These are phyloP conservation scores for Charanyca ferruginea DNA, from an alignment of 2,888 invertebrate species.

Conservation along the genomic window DNA sequence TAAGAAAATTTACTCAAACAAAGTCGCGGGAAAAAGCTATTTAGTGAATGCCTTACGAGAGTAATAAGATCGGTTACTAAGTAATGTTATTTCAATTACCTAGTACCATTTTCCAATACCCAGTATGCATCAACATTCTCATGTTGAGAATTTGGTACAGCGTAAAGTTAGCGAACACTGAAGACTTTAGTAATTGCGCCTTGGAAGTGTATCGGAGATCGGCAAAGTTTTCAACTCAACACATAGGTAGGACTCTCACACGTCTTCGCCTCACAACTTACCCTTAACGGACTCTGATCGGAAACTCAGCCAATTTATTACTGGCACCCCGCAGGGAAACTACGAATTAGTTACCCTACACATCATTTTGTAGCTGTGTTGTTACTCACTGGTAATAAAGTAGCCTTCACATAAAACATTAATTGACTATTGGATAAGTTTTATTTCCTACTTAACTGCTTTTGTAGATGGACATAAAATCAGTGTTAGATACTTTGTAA, in stretches of 20 bases:
- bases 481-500: neutral
- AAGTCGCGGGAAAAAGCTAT: no score
- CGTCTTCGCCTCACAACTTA: constrained; percentile 70
- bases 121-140: constrained; percentile 30
- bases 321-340: constrained; percentile 64
- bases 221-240: constrained; percentile 71
- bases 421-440: constrained; percentile 43
- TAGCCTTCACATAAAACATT: constrained; percentile 47
- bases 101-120: neutral
- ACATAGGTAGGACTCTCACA: constrained; percentile 68
- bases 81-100: constrained; percentile 3
- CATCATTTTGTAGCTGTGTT: constrained; percentile 60
- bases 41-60: neutral
- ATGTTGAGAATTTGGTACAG: constrained; percentile 33
- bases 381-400: constrained; percentile 34
- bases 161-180: constrained; percentile 55
- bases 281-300: constrained; percentile 70
- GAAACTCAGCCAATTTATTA: constrained; percentile 81
- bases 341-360: constrained; percentile 70
- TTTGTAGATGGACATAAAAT: constrained; percentile 1
- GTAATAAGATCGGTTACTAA: constrained; percentile 5
- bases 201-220: constrained; percentile 71
- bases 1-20: no score
- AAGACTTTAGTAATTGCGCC: constrained; percentile 68
- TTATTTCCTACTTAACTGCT: constrained; percentile 13